Conservation (phyloP, 2,888 invertebrate species). For the Volucella zonaria region DNA sequence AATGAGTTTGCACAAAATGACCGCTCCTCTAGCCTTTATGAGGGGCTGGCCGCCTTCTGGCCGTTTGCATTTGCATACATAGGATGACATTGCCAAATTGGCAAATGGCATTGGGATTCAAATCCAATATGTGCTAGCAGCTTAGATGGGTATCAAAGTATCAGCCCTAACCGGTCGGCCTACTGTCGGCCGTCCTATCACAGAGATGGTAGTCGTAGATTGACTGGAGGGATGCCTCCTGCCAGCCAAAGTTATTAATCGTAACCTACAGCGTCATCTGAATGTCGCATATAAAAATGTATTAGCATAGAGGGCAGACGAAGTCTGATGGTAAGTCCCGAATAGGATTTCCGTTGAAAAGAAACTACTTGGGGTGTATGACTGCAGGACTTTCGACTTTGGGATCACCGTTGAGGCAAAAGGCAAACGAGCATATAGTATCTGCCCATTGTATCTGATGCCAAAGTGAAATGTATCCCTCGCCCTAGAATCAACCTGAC, state of each 20-base stretch:
- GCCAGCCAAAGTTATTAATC: constrained; percentile 58
- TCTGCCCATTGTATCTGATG: constrained; percentile 61
- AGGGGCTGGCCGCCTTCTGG: neutral
- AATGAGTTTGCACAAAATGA: constrained; percentile 66
- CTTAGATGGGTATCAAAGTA: constrained; percentile 30
- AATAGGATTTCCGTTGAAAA: constrained; percentile 46
- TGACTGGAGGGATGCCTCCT: neutral
- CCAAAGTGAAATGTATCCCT: constrained; percentile 59
- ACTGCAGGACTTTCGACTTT: constrained; percentile 30
- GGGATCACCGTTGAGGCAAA: constrained; percentile 35
- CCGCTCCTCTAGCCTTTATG: constrained; percentile 5
- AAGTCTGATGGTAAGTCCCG: neutral
- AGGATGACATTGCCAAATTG: constrained; percentile 63
- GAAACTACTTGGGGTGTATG: constrained; percentile 43
- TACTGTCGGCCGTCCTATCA: constrained; percentile 9
- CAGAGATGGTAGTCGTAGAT: neutral
- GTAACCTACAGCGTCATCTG: constrained; percentile 28
- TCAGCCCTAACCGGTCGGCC: neutral
- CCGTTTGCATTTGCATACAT: constrained; percentile 18
- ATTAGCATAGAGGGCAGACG: neutral
- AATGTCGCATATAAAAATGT: neutral
- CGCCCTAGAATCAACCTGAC: constrained; percentile 27
- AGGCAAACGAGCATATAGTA: constrained; percentile 15
- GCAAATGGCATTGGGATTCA: constrained; percentile 61
- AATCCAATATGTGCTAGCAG: constrained; percentile 65